phyloP scores from a whole-genome alignment of 2,888 invertebrate species.

The Brachyopa scutellaris region DNA sequence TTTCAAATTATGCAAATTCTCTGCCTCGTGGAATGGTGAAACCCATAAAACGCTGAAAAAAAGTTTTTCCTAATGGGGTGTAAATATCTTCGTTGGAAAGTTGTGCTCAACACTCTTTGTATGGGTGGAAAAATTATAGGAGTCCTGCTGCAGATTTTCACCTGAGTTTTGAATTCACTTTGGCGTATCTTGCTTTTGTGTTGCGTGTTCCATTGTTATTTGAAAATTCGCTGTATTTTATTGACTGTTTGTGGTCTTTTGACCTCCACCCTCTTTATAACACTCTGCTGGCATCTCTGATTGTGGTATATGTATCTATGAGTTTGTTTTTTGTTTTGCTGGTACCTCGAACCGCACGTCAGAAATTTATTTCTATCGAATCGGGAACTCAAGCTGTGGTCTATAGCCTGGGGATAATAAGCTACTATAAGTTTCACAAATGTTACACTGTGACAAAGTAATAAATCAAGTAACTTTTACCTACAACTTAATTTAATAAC shows the following conservation, averaged over 20 bases:
- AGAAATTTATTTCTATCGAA: slow-evolving; percentile 6
- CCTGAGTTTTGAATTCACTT: slow-evolving; percentile 48
- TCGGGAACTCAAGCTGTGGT: slow-evolving; percentile 13
- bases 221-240: slow-evolving; percentile 41
- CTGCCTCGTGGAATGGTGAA: slow-evolving; percentile 57
- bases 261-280: slow-evolving; percentile 13
- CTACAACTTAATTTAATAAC: slow-evolving; percentile 54
- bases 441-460: slow-evolving; percentile 30
- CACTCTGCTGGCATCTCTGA: slow-evolving; percentile 6
- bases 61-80: slow-evolving; percentile 70
- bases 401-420: slow-evolving; percentile 19
- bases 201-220: slow-evolving; percentile 42
- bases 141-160: slow-evolving; percentile 46
- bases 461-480: slow-evolving; percentile 64
- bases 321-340: not conserved
- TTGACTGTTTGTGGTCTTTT: slow-evolving; percentile 56
- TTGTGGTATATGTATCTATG: not conserved
- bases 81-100: slow-evolving; percentile 65
- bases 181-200: slow-evolving; percentile 40
- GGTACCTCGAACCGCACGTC: not conserved
- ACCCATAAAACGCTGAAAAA: slow-evolving; percentile 60
- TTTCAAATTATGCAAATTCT: slow-evolving; percentile 71
- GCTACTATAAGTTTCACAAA: slow-evolving; percentile 40
- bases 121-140: slow-evolving; percentile 33
- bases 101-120: slow-evolving; percentile 55